Conservation (phyloP, 2,888 invertebrate species). For the Latrodectus hesperus region DNA sequence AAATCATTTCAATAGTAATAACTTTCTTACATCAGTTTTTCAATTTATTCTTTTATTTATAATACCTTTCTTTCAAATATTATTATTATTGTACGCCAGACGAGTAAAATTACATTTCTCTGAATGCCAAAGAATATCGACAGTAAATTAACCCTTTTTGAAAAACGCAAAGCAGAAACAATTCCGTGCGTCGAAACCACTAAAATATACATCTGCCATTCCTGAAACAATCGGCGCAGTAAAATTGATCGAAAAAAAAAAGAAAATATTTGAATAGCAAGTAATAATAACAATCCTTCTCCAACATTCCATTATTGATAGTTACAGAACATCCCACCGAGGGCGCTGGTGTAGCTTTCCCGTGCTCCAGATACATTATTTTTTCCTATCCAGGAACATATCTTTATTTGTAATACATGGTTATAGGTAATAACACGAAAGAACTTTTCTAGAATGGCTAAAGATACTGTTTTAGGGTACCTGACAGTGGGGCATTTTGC, state of each 20-base stretch:
- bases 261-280: not conserved
- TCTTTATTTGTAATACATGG: constrained; percentile 51
- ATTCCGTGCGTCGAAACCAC: too few relatives aligned
- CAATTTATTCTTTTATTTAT: too few relatives aligned
- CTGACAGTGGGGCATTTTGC: constrained; percentile 34
- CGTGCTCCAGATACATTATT: constrained; percentile 12
- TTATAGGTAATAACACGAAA: constrained; percentile 61
- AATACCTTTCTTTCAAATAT: too few relatives aligned
- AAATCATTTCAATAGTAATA: too few relatives aligned
- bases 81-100: too few relatives aligned
- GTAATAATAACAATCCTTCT: constrained; percentile 28
- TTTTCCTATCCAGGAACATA: constrained; percentile 27
- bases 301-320: constrained; percentile 2
- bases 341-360: constrained; percentile 16
- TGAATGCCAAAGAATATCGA: too few relatives aligned
- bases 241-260: not conserved
- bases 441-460: constrained; percentile 33
- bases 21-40: too few relatives aligned
- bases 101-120: too few relatives aligned
- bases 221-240: not conserved
- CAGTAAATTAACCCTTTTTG: too few relatives aligned
- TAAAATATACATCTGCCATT: not conserved
- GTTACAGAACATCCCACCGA: constrained; percentile 9
- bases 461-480: constrained; percentile 49
- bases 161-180: too few relatives aligned